These are phyloP conservation scores for Ormyrus thymus DNA, from an alignment of 2,888 invertebrate species.

Conservation along the genomic window DNA sequence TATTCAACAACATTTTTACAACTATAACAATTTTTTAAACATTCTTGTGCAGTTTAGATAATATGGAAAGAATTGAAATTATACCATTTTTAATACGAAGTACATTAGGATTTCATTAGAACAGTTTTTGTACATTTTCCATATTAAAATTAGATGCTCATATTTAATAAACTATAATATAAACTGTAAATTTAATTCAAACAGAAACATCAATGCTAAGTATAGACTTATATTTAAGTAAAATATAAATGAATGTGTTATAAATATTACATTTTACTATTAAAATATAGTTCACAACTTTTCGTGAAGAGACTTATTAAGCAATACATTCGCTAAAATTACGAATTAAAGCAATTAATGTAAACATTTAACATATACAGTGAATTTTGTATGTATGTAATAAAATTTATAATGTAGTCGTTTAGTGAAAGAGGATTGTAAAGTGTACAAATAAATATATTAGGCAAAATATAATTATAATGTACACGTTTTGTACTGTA, in stretches of 20 bases:
- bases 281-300: neutral
- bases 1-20: neutral
- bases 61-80: too few species aligned
- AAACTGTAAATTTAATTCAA: too few species aligned
- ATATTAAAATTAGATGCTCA: too few species aligned
- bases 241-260: slow-evolving; percentile 30
- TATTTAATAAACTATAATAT: too few species aligned
- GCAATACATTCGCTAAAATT: slow-evolving; percentile 1
- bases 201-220: too few species aligned
- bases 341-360: slow-evolving; percentile 1
- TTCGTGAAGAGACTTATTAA: slow-evolving; percentile 9
- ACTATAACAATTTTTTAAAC: too few species aligned
- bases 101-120: too few species aligned
- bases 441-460: slow-evolving; percentile 10
- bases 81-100: too few species aligned
- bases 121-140: too few species aligned
- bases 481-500: slow-evolving; percentile 11
- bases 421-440: slow-evolving; percentile 6
- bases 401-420: slow-evolving; percentile 8
- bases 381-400: slow-evolving; percentile 24
- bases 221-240: too few species aligned
- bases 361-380: neutral
- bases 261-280: slow-evolving; percentile 37
- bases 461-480: neutral
- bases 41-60: too few species aligned